Evolutionary conservation across 1,140 invertebrate genomes (phyloP).

Genomic region (Drosophila subobscura): DNA sequence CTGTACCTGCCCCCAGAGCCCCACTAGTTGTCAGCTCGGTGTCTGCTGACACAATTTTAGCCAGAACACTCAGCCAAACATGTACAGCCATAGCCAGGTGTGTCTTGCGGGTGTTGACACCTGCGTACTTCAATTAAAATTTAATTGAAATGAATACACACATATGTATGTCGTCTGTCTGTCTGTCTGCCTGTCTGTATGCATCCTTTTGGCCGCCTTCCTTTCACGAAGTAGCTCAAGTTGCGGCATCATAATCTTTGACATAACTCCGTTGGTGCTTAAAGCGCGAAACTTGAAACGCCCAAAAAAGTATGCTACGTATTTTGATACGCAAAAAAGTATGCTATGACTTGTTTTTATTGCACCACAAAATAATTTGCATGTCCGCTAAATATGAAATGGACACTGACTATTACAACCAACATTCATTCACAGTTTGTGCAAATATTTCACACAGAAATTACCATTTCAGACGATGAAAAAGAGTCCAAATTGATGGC

Average conservation of each 20-base stretch:
- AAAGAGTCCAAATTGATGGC: constrained; percentile 36
- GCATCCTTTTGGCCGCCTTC: constrained; percentile 46
- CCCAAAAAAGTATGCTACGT: background rate
- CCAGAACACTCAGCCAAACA: constrained; percentile 12
- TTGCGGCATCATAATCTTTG: constrained; percentile 52
- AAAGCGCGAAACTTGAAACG: background rate
- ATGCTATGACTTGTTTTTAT: constrained; percentile 25
- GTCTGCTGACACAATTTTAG: constrained; percentile 75
- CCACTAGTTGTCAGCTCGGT: constrained; percentile 53
- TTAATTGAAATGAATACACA: constrained; percentile 79
- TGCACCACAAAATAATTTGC: constrained; percentile 32
- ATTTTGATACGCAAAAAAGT: no score
- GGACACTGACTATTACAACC: background rate
- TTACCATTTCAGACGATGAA: constrained; percentile 46
- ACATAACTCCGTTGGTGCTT: constrained; percentile 6
- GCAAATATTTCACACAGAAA: constrained; percentile 45
- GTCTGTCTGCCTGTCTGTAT: constrained; percentile 4
- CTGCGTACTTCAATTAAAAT: constrained; percentile 78
- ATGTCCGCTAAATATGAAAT: constrained; percentile 3
- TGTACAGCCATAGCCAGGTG: constrained; percentile 27
- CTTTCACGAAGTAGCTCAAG: constrained; percentile 56
- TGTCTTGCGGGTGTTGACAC: constrained; percentile 53
- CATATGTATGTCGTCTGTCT: no score
- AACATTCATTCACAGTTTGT: background rate
- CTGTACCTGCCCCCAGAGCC: constrained; percentile 23